These are phyloP conservation scores for Chaetops frenatus DNA, from an alignment of 2,113 vertebrate genomes.

Conservation along the genomic window DNA sequence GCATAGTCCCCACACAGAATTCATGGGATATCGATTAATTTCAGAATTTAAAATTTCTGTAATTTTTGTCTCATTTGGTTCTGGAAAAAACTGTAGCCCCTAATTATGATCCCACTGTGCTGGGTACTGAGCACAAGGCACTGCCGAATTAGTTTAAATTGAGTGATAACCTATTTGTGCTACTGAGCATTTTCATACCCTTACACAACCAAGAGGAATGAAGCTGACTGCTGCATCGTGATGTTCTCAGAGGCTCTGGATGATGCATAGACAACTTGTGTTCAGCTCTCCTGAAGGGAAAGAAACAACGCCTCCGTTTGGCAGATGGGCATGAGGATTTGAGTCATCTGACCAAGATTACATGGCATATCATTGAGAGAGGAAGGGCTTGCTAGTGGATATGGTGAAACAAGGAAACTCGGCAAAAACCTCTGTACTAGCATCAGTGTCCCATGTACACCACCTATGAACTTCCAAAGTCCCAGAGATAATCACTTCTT, in stretches of 20 bases:
- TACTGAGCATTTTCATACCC: not conserved
- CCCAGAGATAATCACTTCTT: not conserved
- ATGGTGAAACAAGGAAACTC: not conserved
- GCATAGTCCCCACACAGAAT: not conserved
- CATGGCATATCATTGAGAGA: not conserved
- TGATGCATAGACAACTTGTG: not conserved
- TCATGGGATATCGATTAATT: not conserved
- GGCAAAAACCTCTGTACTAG: not conserved
- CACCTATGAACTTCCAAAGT: not conserved
- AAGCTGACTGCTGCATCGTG: not conserved
- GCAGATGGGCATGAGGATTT: not conserved
- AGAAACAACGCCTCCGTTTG: not conserved
- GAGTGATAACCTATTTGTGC: not conserved
- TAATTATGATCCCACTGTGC: not conserved
- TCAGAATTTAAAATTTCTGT: not conserved
- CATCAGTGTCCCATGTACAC: rapidly evolving
- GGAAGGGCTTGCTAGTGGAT: not conserved
- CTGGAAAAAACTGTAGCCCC: not conserved
- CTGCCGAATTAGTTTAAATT: not conserved
- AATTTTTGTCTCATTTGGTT: not conserved
- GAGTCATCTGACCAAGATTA: not conserved
- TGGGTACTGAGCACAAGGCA: not conserved
- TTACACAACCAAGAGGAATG: not conserved
- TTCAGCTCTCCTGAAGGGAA: not conserved
- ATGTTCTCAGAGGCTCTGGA: not conserved